Conservation (phyloP, 2,888 invertebrate species). For the Rhorus exstirpatorius region DNA sequence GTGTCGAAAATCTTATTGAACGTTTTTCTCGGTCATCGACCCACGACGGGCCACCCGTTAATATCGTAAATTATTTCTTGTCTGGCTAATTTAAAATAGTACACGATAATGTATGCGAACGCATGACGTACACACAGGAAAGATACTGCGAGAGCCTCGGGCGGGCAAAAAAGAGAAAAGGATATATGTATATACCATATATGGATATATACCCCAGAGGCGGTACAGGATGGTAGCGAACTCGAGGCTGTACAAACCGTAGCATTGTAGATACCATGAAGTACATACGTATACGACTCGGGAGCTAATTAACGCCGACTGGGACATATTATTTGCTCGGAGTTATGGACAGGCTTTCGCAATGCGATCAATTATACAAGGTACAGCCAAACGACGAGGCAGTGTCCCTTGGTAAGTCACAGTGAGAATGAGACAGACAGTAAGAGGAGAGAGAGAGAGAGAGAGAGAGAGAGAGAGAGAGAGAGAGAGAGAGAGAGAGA, state of each 20-base stretch:
- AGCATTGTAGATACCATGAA: constrained; percentile 40
- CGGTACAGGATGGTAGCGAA: constrained; percentile 31
- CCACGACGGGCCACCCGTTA: constrained; percentile 1
- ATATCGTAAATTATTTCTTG: constrained; percentile 31
- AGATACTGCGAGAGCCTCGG: constrained; percentile 46
- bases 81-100: constrained; percentile 53
- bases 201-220: constrained; percentile 38
- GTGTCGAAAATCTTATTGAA: too few species aligned
- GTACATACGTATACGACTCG: constrained; percentile 60
- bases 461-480: constrained; percentile 27
- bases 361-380: constrained; percentile 72
- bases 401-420: constrained; percentile 28
- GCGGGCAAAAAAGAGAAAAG: constrained; percentile 51
- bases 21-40: constrained; percentile 26
- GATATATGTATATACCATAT: not conserved
- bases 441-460: constrained; percentile 19
- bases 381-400: constrained; percentile 52
- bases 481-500: constrained; percentile 37
- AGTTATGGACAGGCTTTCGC: constrained; percentile 70
- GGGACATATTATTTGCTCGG: constrained; percentile 70
- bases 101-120: constrained; percentile 37
- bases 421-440: constrained; percentile 28
- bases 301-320: constrained; percentile 69
- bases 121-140: constrained; percentile 26
- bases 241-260: constrained; percentile 35